Evolutionary conservation across 2,113 vertebrate species (phyloP).

Genomic region (Lepisosteus osseus): DNA sequence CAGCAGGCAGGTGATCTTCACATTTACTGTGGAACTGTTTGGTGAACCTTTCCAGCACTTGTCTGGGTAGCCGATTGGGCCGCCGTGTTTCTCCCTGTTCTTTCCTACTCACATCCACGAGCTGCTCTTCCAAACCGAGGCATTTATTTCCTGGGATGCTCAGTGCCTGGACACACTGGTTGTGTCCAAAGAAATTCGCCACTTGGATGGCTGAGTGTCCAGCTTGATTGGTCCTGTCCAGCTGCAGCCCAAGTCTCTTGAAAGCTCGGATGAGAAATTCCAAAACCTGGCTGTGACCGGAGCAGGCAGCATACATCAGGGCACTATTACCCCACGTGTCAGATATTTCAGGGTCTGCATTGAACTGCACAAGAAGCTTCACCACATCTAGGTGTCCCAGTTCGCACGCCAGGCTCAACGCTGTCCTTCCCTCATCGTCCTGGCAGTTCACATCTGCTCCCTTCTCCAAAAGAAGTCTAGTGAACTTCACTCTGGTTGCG

Average conservation of each 20-base stretch:
- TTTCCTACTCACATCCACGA: constrained; percentile 25
- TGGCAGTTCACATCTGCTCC: constrained; percentile 78
- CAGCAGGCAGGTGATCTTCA: constrained; percentile 56
- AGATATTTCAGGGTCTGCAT: constrained; percentile 75
- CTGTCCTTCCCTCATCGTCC: constrained; percentile 78
- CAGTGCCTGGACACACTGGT: constrained; percentile 72
- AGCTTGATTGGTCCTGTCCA: constrained; percentile 72
- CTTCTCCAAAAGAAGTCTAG: constrained; percentile 77
- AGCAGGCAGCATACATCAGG: constrained; percentile 80
- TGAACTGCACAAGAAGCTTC: constrained; percentile 83
- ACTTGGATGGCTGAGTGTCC: constrained; percentile 77
- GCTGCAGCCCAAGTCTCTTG: constrained; percentile 76
- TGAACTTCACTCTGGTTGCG: constrained; percentile 69
- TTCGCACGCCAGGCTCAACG: constrained; percentile 81
- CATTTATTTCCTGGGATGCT: constrained; percentile 49
- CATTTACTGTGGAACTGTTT: constrained; percentile 50
- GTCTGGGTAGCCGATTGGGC: constrained; percentile 60
- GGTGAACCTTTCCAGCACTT: constrained; percentile 67
- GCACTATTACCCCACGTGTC: constrained; percentile 81
- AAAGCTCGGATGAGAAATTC: constrained; percentile 85
- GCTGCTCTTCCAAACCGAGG: constrained; percentile 29
- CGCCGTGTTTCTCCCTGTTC: constrained; percentile 38
- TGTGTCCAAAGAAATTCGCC: constrained; percentile 73
- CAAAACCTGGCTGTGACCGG: constrained; percentile 77
- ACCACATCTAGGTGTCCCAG: constrained; percentile 77